Evolutionary conservation across 1,140 invertebrate species (phyloP), one percentile per base, ranked within the genome.

Genomic region (Aphelenchoides besseyi): DNA sequence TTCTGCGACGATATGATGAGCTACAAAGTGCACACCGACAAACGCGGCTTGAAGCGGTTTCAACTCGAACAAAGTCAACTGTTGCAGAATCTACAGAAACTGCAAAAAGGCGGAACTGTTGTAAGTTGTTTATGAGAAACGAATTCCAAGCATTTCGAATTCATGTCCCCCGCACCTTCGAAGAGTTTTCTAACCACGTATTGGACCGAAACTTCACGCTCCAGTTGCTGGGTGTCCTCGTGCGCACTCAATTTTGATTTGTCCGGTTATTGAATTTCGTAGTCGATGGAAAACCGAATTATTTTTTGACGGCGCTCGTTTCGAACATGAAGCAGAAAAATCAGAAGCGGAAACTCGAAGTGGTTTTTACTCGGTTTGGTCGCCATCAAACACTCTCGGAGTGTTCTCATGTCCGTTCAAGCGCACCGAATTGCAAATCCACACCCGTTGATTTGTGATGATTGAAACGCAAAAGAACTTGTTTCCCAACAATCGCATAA

Each of bases 21-120:
- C 18, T 81, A 74, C 53, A 73, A 75, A 33, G 61, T 81, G 8
- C 80, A 81, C 63, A 83, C 68, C 28, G 76, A 83, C 8, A 70
- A 70, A 62, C 18, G 2, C 8, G 81, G 77, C 12, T 8, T 80
- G 26, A 68, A 63, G 12, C 64, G 80, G 1, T 81, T 83, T 57
- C 35, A 37, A 30, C 55, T 55, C n/a, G 69, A 36, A 2, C 26
- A 76, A 33, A 79, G 77, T 48, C 26, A 54, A 35, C 78, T 74
- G 0, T 69, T 78, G 3, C 48, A 67, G 16, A 78, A 77, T 23
- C 52, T 78, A 26, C 54, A 78, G 23, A n/a, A 61, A 9, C 32
- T 78, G 72, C 63, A 68, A 35, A 18, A 78, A 0, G 55, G 66
- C 33, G 76, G 76, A 53, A 74, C 76, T 16, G 63, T 72, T 30